Conservation (phyloP, 2,113 vertebrate genomes). For the Centropus unirufus region DNA sequence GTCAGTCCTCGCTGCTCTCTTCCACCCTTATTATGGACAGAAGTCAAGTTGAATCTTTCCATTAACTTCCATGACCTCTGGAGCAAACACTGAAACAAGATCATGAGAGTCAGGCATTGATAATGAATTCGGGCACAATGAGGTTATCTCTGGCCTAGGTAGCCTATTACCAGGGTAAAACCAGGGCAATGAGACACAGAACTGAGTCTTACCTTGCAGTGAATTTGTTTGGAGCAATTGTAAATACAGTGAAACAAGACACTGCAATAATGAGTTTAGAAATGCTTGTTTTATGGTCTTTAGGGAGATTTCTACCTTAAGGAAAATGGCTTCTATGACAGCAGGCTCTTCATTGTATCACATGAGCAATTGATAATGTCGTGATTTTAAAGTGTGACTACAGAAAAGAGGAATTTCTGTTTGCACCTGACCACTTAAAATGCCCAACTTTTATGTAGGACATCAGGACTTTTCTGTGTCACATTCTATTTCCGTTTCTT, state of each 20-base stretch:
- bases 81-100: not conserved
- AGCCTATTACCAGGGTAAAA: not conserved
- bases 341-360: conserved; percentile 10
- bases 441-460: not conserved
- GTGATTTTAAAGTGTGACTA: not conserved
- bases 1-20: not conserved
- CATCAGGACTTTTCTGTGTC: not conserved
- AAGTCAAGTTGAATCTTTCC: conserved; percentile 38
- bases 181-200: not conserved
- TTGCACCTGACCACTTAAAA: not conserved
- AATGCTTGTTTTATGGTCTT: not conserved
- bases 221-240: not conserved
- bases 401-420: conserved; percentile 4
- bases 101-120: fast-evolving
- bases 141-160: conserved; percentile 1
- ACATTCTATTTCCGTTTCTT: conserved; percentile 26
- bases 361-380: not conserved
- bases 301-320: not conserved
- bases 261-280: not conserved
- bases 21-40: not conserved
- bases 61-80: conserved; percentile 34
- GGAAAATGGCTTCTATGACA: not conserved
- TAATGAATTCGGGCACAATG: not conserved
- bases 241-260: not conserved
- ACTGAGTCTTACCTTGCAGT: not conserved